These are phyloP conservation scores for Corbicula japonica DNA, from an alignment of 2,888 invertebrate genomes.

Conservation along the genomic window DNA sequence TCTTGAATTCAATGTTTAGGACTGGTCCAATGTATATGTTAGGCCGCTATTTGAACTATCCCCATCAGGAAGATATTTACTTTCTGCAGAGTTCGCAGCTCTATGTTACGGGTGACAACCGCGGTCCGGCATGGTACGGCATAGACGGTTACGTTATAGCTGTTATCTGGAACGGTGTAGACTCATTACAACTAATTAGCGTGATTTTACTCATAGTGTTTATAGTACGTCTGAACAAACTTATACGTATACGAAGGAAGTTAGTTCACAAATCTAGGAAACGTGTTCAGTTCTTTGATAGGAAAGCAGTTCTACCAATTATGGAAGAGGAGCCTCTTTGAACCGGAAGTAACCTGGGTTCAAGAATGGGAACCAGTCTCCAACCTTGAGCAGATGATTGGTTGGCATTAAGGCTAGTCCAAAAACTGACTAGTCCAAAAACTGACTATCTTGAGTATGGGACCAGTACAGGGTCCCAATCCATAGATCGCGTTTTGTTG, in stretches of 20 bases:
- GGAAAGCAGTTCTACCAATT: conserved; percentile 6
- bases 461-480: too few relatives aligned
- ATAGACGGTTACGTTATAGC: conserved; percentile 44
- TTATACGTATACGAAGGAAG: conserved; percentile 11
- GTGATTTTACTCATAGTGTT: conserved; percentile 28
- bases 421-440: too few relatives aligned
- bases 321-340: conserved; percentile 27
- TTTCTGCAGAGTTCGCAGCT: conserved; percentile 42
- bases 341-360: too few relatives aligned
- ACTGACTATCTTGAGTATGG: too few relatives aligned
- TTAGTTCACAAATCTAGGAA: conserved; percentile 7
- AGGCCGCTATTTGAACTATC: conserved; percentile 53
- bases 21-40: conserved; percentile 59
- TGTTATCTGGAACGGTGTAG: conserved; percentile 23
- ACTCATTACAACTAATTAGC: conserved; percentile 31
- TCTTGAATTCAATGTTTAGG: conserved; percentile 53
- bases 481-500: too few relatives aligned
- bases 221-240: conserved; percentile 29
- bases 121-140: conserved; percentile 41
- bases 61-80: conserved; percentile 50
- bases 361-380: too few relatives aligned
- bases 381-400: too few relatives aligned
- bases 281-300: conserved; percentile 17
- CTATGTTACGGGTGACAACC: conserved; percentile 35
- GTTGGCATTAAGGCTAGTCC: too few relatives aligned